Percentiles rank a stretch among this genome's conserved stretches.
Conservation (phyloP, 2,888 invertebrate genomes). For the Caenorhabditis drosophilae region DNA sequence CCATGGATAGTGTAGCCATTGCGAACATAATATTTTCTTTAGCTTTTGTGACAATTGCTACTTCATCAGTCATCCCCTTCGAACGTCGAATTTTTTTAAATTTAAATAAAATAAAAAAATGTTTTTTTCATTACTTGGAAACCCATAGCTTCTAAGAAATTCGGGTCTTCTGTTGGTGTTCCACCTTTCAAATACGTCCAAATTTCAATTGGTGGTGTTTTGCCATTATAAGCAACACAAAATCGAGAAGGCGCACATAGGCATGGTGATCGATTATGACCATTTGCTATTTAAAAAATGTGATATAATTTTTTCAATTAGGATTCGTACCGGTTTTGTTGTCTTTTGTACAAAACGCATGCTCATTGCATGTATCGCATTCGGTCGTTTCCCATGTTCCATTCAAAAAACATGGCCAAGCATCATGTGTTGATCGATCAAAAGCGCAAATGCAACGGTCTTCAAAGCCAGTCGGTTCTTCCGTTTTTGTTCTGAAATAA, state of each 20-base stretch:
- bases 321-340: conserved; percentile 40
- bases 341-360: conserved; percentile 46
- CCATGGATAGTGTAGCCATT: conserved; percentile 62
- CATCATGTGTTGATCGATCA: conserved; percentile 54
- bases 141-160: conserved; percentile 66
- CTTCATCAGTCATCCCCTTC: conserved; percentile 68
- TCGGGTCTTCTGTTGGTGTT: conserved; percentile 55
- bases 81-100: conserved; percentile 2
- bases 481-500: conserved; percentile 49
- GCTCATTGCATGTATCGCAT: conserved; percentile 49
- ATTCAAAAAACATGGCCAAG: conserved; percentile 50
- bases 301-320: background rate
- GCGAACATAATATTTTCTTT: conserved; percentile 69
- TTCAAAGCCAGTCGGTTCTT: conserved; percentile 43
- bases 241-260: conserved; percentile 58
- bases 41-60: conserved; percentile 68
- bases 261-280: conserved; percentile 55
- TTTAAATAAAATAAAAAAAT: conserved; percentile 2
- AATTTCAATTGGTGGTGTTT: conserved; percentile 48
- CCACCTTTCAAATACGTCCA: conserved; percentile 62
- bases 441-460: conserved; percentile 64
- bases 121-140: conserved; percentile 45
- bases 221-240: conserved; percentile 61
- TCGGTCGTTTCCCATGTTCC: conserved; percentile 43
- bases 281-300: conserved; percentile 26